phyloP scores from a whole-genome alignment of 2,888 invertebrate genomes.

The Eustalomyia histrio region DNA sequence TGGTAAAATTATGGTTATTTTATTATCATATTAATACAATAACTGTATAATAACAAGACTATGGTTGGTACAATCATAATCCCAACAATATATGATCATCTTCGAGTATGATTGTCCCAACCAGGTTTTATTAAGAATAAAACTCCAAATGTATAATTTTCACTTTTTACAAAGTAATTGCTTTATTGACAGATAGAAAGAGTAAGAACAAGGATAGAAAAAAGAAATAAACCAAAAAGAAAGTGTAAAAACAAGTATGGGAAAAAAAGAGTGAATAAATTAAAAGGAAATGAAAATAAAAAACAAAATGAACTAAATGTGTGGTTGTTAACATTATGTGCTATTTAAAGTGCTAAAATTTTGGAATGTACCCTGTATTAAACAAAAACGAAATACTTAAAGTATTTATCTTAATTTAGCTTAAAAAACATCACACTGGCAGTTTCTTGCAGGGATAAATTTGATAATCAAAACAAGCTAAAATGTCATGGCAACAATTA shows the following conservation, averaged over 20 bases:
- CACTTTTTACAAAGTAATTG: constrained; percentile 50
- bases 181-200: constrained; percentile 42
- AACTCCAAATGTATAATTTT: neutral
- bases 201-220: neutral
- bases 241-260: constrained; percentile 5
- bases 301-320: constrained; percentile 16
- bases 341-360: neutral
- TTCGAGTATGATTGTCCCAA: too few species aligned
- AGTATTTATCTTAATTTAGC: constrained; percentile 1
- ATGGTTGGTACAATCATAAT: too few species aligned
- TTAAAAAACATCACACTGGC: constrained; percentile 22
- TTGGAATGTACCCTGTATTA: constrained; percentile 20
- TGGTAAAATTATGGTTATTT: too few species aligned
- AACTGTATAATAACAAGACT: too few species aligned
- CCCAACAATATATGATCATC: too few species aligned
- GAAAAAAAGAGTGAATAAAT: constrained; percentile 19
- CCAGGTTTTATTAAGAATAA: too few species aligned
- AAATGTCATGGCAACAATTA: neutral
- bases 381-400: constrained; percentile 18
- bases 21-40: too few species aligned
- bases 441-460: neutral
- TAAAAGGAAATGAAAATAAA: constrained; percentile 5
- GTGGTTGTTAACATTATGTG: neutral
- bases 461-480: constrained; percentile 4
- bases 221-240: neutral